Percentiles rank a stretch among this genome's conserved stretches.
These are phyloP conservation scores for Poecilobothrus nobilitatus DNA, from an alignment of 2,888 invertebrate genomes.

Conservation along the genomic window DNA sequence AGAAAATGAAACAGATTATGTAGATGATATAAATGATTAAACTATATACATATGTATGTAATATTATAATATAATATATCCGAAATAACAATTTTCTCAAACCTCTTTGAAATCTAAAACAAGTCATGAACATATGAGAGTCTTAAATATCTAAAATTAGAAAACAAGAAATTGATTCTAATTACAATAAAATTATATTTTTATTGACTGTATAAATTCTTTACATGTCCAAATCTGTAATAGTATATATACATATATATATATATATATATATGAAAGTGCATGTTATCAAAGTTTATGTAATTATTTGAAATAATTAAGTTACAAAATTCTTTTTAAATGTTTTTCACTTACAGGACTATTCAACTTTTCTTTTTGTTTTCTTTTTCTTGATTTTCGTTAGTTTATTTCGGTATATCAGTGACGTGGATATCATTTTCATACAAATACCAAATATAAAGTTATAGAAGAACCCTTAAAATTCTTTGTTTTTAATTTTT, in stretches of 20 bases:
- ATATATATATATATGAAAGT: background rate
- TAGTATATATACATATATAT: background rate
- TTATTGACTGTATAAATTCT: background rate
- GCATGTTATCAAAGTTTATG: background rate
- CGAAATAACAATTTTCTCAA: too few relatives aligned
- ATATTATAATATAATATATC: too few relatives aligned
- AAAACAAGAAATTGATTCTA: background rate
- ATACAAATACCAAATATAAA: too few relatives aligned
- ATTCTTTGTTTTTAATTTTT: too few relatives aligned
- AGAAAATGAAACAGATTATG: background rate
- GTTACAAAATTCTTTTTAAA: background rate
- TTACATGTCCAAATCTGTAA: background rate
- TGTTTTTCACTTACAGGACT: background rate
- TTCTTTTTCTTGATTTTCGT: too few relatives aligned
- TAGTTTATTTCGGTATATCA: too few relatives aligned
- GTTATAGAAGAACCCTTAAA: too few relatives aligned
- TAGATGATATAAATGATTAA: too few relatives aligned
- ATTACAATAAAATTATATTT: background rate
- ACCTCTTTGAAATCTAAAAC: background rate
- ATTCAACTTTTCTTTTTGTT: background rate
- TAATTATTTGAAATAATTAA: background rate
- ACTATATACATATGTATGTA: too few relatives aligned
- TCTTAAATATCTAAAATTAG: background rate
- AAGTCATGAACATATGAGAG: too few relatives aligned
- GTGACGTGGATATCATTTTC: too few relatives aligned